A percentile compares a stretch with the other conserved stretches of the same genome.
Conservation (phyloP, 2,888 invertebrate genomes). For the Polyommatus icarus region DNA sequence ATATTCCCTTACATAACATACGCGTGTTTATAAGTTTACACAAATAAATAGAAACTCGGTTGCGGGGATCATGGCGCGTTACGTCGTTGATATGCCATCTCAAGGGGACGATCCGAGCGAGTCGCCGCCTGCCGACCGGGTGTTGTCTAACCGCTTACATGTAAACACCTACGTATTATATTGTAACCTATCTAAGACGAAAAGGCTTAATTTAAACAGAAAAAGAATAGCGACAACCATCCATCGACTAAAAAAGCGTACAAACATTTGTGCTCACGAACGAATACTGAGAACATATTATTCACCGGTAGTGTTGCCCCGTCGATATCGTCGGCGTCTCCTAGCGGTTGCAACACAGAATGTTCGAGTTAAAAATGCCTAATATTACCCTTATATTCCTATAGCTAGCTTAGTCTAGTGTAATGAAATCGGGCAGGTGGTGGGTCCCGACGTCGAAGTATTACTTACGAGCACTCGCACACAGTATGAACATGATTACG, state of each 20-base stretch:
- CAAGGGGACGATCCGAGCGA: conserved; percentile 16
- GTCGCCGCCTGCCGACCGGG: conserved; percentile 33
- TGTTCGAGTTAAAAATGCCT: conserved; percentile 71
- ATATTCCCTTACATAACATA: conserved; percentile 60
- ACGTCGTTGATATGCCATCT: conserved; percentile 42
- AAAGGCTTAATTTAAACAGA: conserved; percentile 61
- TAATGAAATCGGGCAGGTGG: conserved; percentile 55
- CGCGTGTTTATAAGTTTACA: conserved; percentile 49
- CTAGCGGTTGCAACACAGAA: conserved; percentile 64
- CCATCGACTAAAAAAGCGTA: conserved; percentile 56
- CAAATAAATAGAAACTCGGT: conserved; percentile 33
- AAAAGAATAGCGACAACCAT: conserved; percentile 61
- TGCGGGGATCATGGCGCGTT: conserved; percentile 36
- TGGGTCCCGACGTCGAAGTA: conserved; percentile 35
- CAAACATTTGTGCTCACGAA: conserved; percentile 58
- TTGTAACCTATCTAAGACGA: conserved; percentile 73
- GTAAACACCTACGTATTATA: conserved; percentile 67
- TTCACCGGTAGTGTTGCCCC: conserved; percentile 55
- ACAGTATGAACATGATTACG: conserved; percentile 34
- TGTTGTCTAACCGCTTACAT: conserved; percentile 53
- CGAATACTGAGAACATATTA: conserved; percentile 61
- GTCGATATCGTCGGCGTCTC: conserved; percentile 50
- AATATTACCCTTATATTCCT: conserved; percentile 62
- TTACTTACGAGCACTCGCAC: conserved; percentile 37
- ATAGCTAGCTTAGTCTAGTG: conserved; percentile 67